phyloP scores from a whole-genome alignment of 1,140 invertebrate species.

The Drosophila pallidifrons region DNA sequence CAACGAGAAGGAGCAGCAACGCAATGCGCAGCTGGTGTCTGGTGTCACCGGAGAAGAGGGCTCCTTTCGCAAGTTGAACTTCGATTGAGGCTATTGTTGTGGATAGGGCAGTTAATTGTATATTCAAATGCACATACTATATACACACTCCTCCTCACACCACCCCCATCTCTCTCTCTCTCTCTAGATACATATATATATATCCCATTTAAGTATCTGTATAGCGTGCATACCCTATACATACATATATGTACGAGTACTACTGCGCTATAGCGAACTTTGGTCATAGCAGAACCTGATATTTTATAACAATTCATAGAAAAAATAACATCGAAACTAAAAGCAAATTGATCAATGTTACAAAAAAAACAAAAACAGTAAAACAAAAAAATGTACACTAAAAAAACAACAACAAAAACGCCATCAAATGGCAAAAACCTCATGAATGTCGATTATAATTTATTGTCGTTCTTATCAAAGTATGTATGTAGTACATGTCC shows the following conservation, averaged over 20 bases:
- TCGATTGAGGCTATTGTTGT: conserved; percentile 68
- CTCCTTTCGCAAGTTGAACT: conserved; percentile 74
- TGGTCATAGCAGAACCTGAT: conserved; percentile 79
- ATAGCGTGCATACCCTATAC: conserved; percentile 3
- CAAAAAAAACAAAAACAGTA: conserved; percentile 34
- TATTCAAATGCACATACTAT: conserved; percentile 70
- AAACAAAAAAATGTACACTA: conserved; percentile 49
- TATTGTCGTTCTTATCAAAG: conserved; percentile 75
- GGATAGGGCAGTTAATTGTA: conserved; percentile 55
- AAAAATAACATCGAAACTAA: conserved; percentile 70
- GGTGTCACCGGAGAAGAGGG: conserved; percentile 42
- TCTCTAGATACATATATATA: conserved; percentile 40
- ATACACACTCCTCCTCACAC: conserved; percentile 44
- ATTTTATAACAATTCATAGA: conserved; percentile 71
- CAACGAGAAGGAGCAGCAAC: conserved; percentile 55
- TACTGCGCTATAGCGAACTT: conserved; percentile 61
- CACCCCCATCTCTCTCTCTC: conserved; percentile 21
- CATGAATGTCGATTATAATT: conserved; percentile 80
- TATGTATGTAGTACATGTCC: conserved; percentile 6
- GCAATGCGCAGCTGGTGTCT: conserved; percentile 26
- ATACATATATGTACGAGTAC: conserved; percentile 48
- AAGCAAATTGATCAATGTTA: conserved; percentile 76
- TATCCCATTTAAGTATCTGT: not conserved
- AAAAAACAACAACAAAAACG: conserved; percentile 46
- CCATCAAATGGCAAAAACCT: conserved; percentile 76